Percentiles rank a stretch among this genome's conserved stretches.
phyloP scores from a whole-genome alignment of 64 coral and sea anemone species.

The Actinia tenebrosa region DNA sequence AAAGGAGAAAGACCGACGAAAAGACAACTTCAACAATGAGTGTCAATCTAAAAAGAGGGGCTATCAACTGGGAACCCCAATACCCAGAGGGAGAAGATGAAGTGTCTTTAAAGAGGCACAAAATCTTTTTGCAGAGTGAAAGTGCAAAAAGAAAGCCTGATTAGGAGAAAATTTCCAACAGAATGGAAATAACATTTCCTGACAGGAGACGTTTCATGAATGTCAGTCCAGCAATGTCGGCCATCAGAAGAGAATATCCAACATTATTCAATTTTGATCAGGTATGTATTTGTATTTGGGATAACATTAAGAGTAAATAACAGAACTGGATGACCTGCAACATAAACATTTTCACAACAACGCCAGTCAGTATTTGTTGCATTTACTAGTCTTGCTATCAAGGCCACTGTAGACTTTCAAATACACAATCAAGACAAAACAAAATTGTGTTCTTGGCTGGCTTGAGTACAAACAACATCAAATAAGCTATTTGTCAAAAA shows the following conservation, averaged over 20 bases:
- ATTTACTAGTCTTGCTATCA: no score
- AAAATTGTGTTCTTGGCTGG: no score
- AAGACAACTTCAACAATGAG: neutral
- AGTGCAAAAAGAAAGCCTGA: slow-evolving; percentile 15
- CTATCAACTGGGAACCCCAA: slow-evolving; percentile 42
- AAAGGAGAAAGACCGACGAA: slow-evolving; percentile 6
- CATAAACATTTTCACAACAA: no score
- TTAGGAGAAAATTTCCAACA: neutral
- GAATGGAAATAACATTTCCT: slow-evolving; percentile 25
- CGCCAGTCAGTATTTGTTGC: no score
- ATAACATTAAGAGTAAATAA: no score
- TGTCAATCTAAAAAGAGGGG: slow-evolving; percentile 22
- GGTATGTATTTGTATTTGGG: slow-evolving; percentile 2
- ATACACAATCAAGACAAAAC: no score
- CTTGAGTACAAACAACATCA: no score
- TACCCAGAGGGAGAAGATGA: slow-evolving; percentile 56
- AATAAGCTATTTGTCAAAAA: no score
- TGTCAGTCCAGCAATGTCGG: neutral
- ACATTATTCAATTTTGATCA: slow-evolving; percentile 38
- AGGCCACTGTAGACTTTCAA: no score
- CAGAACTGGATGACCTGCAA: no score
- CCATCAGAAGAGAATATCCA: slow-evolving; percentile 25
- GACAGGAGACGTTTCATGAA: slow-evolving; percentile 27
- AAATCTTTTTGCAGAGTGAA: slow-evolving; percentile 6
- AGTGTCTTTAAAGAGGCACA: slow-evolving; percentile 22